Evolutionary conservation across 2,113 vertebrate genomes (phyloP), one percentile per base, ranked within the genome.

Genomic region (Machaerirhynchus nigripectus): DNA sequence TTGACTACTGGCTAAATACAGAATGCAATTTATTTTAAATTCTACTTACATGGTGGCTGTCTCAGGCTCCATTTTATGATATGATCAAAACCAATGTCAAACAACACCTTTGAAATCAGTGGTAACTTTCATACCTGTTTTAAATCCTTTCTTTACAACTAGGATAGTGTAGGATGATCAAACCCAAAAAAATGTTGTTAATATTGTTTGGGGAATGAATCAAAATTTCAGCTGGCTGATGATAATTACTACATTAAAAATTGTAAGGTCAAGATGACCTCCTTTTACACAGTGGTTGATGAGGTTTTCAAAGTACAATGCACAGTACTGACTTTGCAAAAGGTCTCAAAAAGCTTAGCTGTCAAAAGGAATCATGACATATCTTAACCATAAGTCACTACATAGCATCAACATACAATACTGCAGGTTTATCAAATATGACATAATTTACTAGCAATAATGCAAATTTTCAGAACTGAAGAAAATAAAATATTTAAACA

Each of bases 21-120:
- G 69, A 95, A 95, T 23, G 26, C 63, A 80, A 47, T 55, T 81
- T 79, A 70, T 87, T 97, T 63, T 76, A 84, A 96, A 86, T 91
- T 97, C 79, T 96, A 39, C 57, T 89, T 90, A 74, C 30, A 20
- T 69, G 75, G 85, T 37, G 56, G 47, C 30, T 61, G 16, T 30
- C 73, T 94, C 55, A 89, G 46, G 26, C 37, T 87, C 57, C 47
- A 55, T 80, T 37, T 93, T 80, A 87, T 31, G 2, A 61, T 68
- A 61, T 8, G 24, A 90, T 63, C 57, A 85, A 93, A 91, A 64
- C 4, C n/a, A 52, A 74, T 13, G 56, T 70, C 49, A 95, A 96
- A 47, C 19, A 89, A 24, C 35, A 46, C 10, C 20, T 82, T 94
- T 89, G 53, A 85, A 78, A 30, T 63, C 56, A 82, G 20, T 39